Base-by-base conservation (phyloP, 2,797 vertebrate species). In the Phoxinus dragarum region DNA sequence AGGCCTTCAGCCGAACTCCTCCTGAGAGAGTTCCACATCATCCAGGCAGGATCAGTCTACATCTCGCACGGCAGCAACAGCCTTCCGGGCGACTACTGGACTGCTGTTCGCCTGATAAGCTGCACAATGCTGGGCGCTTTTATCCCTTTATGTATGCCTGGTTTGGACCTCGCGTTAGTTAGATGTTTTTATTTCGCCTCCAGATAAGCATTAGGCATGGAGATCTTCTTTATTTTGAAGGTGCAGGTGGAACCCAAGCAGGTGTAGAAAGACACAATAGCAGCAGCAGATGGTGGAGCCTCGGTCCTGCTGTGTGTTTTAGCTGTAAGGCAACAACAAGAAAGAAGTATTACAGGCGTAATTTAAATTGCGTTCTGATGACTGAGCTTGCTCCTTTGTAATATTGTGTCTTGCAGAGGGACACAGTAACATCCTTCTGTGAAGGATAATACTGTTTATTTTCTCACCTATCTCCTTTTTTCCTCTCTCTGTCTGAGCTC, bases 1-100 rank as follows among this genome's bases (percentile, higher is more conserved):
- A 93, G 97, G 97, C 93, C 95, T 98, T 91, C 96, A 97, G 71
- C 95, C 96, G 84, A 97, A 96, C 87, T 94, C 93, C 68, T 97
- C 97, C 92, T 98, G 94, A 97, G 94, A 88, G 93, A 93, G 92
- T 82, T 31, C 34, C 23, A 27, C 49, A 34, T 11, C 74, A 78
- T 59, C 74, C 49, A 61, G 44, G 17, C 69, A 73, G 36, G 27
- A 82, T 36, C 54, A 16, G 7, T 72, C 82, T 23, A 52, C 47
- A 69, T 84, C 75, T 59, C 44, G 7, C 86, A 89, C 90, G 64
- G 88, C 86, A 82, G 86, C 82, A 34, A 82, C 68, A 87, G 85
- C 81, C 81, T 79, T 82, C 67, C 44, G 12, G 73, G 74, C 88
- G 79, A 73, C 89, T 80, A 34, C 73, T 75, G 42, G 69, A 75